phyloP scores from a whole-genome alignment of 2,797 vertebrate genomes.

The Acipenser ruthenus region DNA sequence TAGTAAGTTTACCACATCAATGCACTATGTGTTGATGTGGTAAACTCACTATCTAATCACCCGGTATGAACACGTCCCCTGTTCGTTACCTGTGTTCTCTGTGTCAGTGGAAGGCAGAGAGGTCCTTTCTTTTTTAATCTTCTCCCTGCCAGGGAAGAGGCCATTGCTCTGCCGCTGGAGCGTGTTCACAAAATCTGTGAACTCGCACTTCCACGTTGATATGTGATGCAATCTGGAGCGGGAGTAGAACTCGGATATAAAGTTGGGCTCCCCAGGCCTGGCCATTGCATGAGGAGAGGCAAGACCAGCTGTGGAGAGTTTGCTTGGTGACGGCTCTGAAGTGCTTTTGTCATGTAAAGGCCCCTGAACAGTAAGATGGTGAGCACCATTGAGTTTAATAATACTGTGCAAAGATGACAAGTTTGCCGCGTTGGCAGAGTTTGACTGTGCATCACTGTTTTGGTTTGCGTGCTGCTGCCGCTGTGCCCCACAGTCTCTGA shows the following conservation, averaged over 20 bases:
- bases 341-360: conserved; percentile 73
- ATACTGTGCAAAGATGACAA: conserved; percentile 61
- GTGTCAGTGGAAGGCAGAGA: conserved; percentile 12
- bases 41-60: too few species aligned
- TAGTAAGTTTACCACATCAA: too few species aligned
- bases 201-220: conserved; percentile 84
- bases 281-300: conserved; percentile 5
- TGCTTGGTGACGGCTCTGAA: conserved; percentile 33
- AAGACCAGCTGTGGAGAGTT: too few species aligned
- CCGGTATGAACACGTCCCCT: neutral
- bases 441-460: conserved; percentile 19
- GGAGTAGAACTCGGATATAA: conserved; percentile 91
- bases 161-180: conserved; percentile 72
- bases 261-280: conserved; percentile 56
- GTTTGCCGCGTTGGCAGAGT: neutral
- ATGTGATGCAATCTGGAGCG: conserved; percentile 93
- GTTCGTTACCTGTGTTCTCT: neutral
- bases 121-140: conserved; percentile 71
- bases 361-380: conserved; percentile 59
- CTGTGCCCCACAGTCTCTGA: conserved; percentile 43
- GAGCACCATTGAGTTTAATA: conserved; percentile 63
- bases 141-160: conserved; percentile 81
- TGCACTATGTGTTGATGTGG: too few species aligned
- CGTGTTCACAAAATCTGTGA: conserved; percentile 87
- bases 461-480: conserved; percentile 20